A percentile compares a stretch with the other conserved stretches of the same genome.
Evolutionary conservation across 2,797 vertebrate genomes (phyloP).

Genomic region (Crocidura indochinensis): DNA sequence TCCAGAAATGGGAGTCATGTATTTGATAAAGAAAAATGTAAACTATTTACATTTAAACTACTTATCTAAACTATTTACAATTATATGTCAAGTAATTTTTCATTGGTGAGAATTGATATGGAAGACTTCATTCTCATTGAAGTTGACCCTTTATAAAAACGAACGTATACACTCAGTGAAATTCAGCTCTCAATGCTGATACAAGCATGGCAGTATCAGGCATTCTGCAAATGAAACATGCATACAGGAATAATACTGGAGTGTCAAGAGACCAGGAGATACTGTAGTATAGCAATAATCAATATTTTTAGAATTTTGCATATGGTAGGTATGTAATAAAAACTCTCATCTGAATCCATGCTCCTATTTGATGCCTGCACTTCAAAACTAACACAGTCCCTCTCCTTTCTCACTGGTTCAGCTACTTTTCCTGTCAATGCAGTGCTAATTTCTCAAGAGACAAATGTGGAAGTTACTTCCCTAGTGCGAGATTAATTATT

Average conservation of each 20-base stretch:
- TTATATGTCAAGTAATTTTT: not conserved
- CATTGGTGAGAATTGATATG: not conserved
- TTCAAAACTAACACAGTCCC: not conserved
- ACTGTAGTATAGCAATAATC: not conserved
- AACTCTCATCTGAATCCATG: not conserved
- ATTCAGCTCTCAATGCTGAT: not conserved
- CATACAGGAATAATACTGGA: conserved; percentile 35
- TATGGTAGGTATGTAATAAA: conserved; percentile 23
- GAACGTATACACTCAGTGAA: not conserved
- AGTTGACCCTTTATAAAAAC: not conserved
- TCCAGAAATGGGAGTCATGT: not conserved
- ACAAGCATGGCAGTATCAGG: not conserved
- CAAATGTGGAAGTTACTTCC: conserved; percentile 72
- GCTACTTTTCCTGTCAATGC: conserved; percentile 55
- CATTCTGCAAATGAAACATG: not conserved
- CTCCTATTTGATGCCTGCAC: not conserved
- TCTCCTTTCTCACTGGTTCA: conserved; percentile 25
- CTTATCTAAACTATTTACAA: too few relatives aligned
- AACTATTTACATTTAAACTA: too few relatives aligned
- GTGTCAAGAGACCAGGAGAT: not conserved
- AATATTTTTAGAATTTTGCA: not conserved
- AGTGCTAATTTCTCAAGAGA: conserved; percentile 80
- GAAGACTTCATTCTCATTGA: not conserved
- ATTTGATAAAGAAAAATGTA: too few relatives aligned
- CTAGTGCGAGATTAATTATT: conserved; percentile 84